Conservation (phyloP, 2,888 invertebrate species). For the Drosophila macrospina region DNA sequence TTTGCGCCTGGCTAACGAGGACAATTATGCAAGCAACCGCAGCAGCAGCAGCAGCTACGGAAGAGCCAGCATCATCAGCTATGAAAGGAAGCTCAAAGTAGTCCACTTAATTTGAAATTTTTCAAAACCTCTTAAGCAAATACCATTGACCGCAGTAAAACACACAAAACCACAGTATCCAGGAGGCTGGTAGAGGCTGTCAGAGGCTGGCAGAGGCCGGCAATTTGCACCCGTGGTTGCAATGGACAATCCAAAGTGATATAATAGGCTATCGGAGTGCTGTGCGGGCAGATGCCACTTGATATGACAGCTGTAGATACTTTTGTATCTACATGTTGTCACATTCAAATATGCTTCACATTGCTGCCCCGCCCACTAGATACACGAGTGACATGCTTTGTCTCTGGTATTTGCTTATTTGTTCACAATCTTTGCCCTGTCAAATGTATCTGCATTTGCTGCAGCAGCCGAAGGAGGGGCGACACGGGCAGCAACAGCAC, state of each 20-base stretch:
- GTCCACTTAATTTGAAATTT: constrained; percentile 70
- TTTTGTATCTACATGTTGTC: constrained; percentile 69
- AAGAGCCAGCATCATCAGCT: background rate
- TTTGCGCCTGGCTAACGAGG: constrained; percentile 39
- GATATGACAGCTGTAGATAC: constrained; percentile 65
- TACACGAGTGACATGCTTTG: constrained; percentile 57
- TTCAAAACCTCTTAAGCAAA: constrained; percentile 70
- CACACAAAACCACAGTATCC: constrained; percentile 61
- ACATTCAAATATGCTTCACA: constrained; percentile 64
- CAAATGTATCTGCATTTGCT: constrained; percentile 68
- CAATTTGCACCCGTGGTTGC: constrained; percentile 25
- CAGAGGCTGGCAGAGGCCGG: constrained; percentile 18
- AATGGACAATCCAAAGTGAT: constrained; percentile 21
- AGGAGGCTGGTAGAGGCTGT: constrained; percentile 1
- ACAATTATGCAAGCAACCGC: constrained; percentile 71
- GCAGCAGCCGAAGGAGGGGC: too few relatives aligned
- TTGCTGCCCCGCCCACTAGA: constrained; percentile 38
- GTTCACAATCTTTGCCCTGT: constrained; percentile 62
- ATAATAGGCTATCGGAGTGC: constrained; percentile 34
- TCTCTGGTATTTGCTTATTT: constrained; percentile 67
- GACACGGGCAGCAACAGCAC: constrained; percentile 62
- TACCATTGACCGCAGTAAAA: constrained; percentile 67
- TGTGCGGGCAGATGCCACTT: constrained; percentile 53
- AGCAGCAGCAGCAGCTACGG: constrained; percentile 20
- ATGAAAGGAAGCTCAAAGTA: constrained; percentile 55